These are phyloP conservation scores for Hippocampus mohnikei DNA, from an alignment of 2,113 vertebrate genomes.

Conservation along the genomic window DNA sequence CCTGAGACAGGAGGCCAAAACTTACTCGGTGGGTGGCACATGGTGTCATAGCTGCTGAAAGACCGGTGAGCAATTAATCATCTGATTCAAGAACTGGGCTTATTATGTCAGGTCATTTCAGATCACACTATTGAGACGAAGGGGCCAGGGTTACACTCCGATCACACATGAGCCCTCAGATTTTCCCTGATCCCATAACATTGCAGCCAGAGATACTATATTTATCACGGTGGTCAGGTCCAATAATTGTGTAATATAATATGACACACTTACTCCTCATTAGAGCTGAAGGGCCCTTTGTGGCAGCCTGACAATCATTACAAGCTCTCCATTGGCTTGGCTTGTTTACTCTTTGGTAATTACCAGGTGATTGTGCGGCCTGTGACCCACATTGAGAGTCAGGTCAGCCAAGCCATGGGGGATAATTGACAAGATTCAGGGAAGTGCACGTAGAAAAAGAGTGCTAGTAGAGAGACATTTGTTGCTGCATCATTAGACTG, in stretches of 20 bases:
- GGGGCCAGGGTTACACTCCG: slow-evolving; percentile 59
- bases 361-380: slow-evolving; percentile 72
- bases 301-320: slow-evolving; percentile 76
- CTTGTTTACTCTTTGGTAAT: slow-evolving; percentile 76
- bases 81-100: slow-evolving; percentile 60
- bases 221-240: slow-evolving; percentile 61
- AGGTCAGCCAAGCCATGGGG: slow-evolving; percentile 64
- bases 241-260: slow-evolving; percentile 67
- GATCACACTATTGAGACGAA: slow-evolving; percentile 45
- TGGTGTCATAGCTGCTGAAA: slow-evolving; percentile 71
- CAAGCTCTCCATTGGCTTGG: slow-evolving; percentile 68
- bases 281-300: slow-evolving; percentile 77
- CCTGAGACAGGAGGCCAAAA: slow-evolving; percentile 63
- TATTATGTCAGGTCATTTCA: slow-evolving; percentile 68
- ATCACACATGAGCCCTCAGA: slow-evolving; percentile 44
- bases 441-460: slow-evolving; percentile 66
- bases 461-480: slow-evolving; percentile 64
- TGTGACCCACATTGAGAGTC: slow-evolving; percentile 72
- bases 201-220: slow-evolving; percentile 65
- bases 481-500: slow-evolving; percentile 69
- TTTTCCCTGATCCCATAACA: slow-evolving; percentile 60
- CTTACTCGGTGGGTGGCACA: slow-evolving; percentile 69
- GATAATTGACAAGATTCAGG: slow-evolving; percentile 68
- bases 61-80: slow-evolving; percentile 61
- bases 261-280: slow-evolving; percentile 78